phyloP scores from a whole-genome alignment of 2,113 vertebrate genomes.

The Ibidorhyncha struthersii region DNA sequence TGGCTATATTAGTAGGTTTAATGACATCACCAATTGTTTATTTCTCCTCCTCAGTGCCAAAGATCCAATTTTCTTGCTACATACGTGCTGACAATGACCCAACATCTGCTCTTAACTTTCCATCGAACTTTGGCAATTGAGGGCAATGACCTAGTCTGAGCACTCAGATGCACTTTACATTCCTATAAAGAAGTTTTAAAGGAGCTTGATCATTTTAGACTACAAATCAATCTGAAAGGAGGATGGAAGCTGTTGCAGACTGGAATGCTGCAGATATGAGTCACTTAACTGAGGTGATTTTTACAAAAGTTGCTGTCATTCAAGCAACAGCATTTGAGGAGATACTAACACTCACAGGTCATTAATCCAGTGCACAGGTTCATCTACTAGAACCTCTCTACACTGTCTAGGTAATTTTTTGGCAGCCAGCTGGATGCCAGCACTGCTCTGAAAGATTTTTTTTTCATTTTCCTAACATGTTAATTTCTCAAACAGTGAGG shows the following conservation, averaged over 20 bases:
- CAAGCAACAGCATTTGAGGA: background rate
- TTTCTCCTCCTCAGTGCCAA: background rate
- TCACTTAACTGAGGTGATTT: background rate
- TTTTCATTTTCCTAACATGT: background rate
- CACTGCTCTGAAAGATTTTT: background rate
- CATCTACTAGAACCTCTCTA: background rate
- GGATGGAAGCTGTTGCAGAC: background rate
- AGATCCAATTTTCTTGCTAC: background rate
- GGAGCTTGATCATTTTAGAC: slow-evolving; percentile 15
- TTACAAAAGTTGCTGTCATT: background rate
- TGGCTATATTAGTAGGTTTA: background rate
- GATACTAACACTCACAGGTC: background rate
- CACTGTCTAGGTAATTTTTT: background rate
- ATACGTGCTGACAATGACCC: background rate
- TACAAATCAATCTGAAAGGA: slow-evolving; percentile 24
- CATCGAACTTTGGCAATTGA: slow-evolving; percentile 11
- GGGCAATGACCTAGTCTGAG: slow-evolving; percentile 34
- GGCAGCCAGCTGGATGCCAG: background rate
- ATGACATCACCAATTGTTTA: background rate
- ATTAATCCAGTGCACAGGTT: background rate
- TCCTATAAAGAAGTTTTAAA: slow-evolving; percentile 21
- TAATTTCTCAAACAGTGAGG: background rate
- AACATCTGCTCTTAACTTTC: slow-evolving; percentile 19
- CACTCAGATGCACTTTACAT: background rate
- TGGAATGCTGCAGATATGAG: background rate